Conservation (phyloP, 2,113 vertebrate genomes). For the Amphilophus citrinellus region DNA sequence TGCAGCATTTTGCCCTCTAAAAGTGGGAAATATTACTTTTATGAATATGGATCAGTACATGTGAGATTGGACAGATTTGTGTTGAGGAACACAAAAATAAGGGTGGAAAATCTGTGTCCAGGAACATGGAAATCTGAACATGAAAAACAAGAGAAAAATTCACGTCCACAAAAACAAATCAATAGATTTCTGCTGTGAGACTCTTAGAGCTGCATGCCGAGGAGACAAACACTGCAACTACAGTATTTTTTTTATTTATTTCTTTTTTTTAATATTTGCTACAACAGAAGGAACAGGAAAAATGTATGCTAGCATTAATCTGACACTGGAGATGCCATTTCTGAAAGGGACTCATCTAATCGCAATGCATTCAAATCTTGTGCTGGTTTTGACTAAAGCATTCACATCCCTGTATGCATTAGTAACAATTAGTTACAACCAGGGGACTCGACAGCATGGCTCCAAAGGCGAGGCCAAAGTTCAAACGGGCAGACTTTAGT, state of each 20-base stretch:
- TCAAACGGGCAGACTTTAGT: neutral
- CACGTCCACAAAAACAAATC: neutral
- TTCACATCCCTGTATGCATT: neutral
- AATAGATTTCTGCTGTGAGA: neutral
- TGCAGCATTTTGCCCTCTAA: neutral
- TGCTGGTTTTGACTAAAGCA: neutral
- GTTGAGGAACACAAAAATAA: fast-evolving
- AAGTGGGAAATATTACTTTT: neutral
- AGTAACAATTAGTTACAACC: neutral
- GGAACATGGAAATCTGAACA: too few relatives aligned
- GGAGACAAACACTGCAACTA: neutral
- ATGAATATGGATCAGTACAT: neutral
- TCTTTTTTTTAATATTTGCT: neutral
- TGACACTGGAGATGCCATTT: neutral
- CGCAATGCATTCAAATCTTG: neutral
- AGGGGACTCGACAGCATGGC: neutral
- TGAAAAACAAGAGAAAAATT: neutral
- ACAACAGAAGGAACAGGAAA: neutral
- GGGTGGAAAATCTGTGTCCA: fast-evolving
- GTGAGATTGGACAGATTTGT: neutral
- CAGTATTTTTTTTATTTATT: neutral
- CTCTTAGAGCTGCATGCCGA: neutral
- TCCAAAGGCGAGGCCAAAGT: neutral
- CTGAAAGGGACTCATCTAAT: neutral
- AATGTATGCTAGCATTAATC: neutral